Evolutionary conservation across 2,113 vertebrate species (phyloP), one percentile per base, ranked within the genome.

Genomic region (Saccopteryx bilineata): DNA sequence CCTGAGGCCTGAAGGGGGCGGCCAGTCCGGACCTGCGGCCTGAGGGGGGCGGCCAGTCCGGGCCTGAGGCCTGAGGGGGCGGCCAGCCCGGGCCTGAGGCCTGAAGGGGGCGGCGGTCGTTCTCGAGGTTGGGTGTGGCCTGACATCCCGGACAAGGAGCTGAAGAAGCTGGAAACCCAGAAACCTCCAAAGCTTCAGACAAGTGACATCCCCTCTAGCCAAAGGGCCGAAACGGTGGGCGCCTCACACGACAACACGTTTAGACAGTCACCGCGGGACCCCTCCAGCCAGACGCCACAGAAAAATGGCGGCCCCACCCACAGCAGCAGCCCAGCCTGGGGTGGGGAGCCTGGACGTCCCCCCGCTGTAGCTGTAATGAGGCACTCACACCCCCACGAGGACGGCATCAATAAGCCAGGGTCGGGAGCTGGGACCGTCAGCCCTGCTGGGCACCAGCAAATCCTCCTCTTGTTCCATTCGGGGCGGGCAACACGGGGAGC

Each of bases 361-460:
- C 7, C 1, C 52, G 18, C 4, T 0, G 3, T 9, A 23, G 46
- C n/a, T 14, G 5, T 8, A 11, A 21, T 0, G 2, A 23, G 46
- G 13, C 39, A 26, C 18, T 56, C 31, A 10, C 23, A 13, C 26
- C 33, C 14, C 26, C n/a, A 26, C 11, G 19, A 23, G 26, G 12
- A 28, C 4, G 23, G 5, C 2, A 4, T 28, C 50, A 9, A 46
- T 9, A 33, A 14, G 10, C 9, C 17, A 2, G 39, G n/a, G 18
- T 5, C 9, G 10, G 31, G 33, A 87, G 33, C 24, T 14, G 6
- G n/a, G 48, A 13, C 18, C 39, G 15, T 61, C 24, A 14, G n/a
- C 52, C 39, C 65, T 33, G 9, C 11, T 0, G 0, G 15, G 54
- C 4, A 13, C 24, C 17, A 9, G 56, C 7, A 19, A n/a, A 28